Conservation (phyloP, 2,113 vertebrate species). For the Xyliphius kryptos region DNA sequence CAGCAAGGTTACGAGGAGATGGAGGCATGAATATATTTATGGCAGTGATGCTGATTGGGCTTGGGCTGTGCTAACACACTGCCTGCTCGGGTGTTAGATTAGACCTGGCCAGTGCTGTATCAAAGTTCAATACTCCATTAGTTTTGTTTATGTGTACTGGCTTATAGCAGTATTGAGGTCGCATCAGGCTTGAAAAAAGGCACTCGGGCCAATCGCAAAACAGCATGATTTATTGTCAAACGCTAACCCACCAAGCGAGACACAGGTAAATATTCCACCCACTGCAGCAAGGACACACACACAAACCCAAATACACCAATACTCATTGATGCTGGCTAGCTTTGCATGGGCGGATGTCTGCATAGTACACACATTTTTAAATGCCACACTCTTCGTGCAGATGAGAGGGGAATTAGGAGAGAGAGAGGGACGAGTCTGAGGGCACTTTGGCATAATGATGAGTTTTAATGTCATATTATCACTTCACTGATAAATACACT, state of each 20-base stretch:
- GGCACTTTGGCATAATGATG: constrained; percentile 15
- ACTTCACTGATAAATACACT: constrained; percentile 24
- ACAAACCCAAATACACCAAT: neutral
- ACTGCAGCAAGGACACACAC: constrained; percentile 11
- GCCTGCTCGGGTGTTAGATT: constrained; percentile 34
- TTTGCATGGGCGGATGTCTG: no score
- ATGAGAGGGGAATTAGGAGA: no score
- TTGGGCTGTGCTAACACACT: constrained; percentile 12
- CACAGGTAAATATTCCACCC: constrained; percentile 41
- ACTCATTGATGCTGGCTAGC: no score
- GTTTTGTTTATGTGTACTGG: constrained; percentile 41
- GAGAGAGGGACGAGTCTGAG: neutral
- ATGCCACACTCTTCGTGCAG: no score
- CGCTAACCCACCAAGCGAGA: constrained; percentile 21
- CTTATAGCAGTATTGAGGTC: constrained; percentile 41
- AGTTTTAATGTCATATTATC: constrained; percentile 28
- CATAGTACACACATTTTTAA: no score
- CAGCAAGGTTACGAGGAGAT: constrained; percentile 19
- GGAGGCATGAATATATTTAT: constrained; percentile 37
- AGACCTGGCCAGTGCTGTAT: constrained; percentile 38
- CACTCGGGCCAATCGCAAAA: constrained; percentile 42
- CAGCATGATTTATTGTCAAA: constrained; percentile 39
- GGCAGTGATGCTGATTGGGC: constrained; percentile 27
- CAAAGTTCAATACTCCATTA: constrained; percentile 48
- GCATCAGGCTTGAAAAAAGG: constrained; percentile 29